These are phyloP conservation scores for Linyphia triangularis DNA, from an alignment of 2,888 invertebrate genomes.

Conservation along the genomic window DNA sequence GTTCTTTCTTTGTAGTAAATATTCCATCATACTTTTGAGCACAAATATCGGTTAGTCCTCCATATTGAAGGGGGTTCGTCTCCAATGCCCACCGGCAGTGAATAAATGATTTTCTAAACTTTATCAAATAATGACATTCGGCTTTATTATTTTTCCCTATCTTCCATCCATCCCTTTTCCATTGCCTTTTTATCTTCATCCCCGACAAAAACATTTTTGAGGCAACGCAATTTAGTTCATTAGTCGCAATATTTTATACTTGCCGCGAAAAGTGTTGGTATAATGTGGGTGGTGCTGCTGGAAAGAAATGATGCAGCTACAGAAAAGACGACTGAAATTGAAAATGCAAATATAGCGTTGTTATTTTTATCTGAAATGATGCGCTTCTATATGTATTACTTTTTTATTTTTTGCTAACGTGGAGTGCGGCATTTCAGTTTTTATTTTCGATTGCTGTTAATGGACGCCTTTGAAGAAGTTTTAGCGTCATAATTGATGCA, in stretches of 20 bases:
- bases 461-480: neutral
- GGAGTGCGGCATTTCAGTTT: neutral
- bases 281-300: neutral
- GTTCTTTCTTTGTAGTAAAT: constrained; percentile 53
- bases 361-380: neutral
- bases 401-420: constrained; percentile 20
- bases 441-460: neutral
- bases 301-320: neutral
- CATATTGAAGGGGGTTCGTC: neutral
- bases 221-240: constrained; percentile 57
- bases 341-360: constrained; percentile 53
- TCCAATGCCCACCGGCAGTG: constrained; percentile 19
- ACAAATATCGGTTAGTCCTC: constrained; percentile 46
- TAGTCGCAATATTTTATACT: constrained; percentile 50
- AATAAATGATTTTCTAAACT: constrained; percentile 58
- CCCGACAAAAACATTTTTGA: constrained; percentile 13
- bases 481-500: neutral
- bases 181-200: constrained; percentile 22
- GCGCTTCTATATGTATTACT: neutral
- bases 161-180: neutral
- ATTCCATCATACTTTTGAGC: constrained; percentile 44
- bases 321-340: constrained; percentile 30
- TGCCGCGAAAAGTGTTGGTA: neutral
- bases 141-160: neutral
- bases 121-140: constrained; percentile 64